A percentile compares a stretch with the other conserved stretches of the same genome.
phyloP scores from a whole-genome alignment of 2,113 vertebrate genomes.

The Coracopsis vasa region DNA sequence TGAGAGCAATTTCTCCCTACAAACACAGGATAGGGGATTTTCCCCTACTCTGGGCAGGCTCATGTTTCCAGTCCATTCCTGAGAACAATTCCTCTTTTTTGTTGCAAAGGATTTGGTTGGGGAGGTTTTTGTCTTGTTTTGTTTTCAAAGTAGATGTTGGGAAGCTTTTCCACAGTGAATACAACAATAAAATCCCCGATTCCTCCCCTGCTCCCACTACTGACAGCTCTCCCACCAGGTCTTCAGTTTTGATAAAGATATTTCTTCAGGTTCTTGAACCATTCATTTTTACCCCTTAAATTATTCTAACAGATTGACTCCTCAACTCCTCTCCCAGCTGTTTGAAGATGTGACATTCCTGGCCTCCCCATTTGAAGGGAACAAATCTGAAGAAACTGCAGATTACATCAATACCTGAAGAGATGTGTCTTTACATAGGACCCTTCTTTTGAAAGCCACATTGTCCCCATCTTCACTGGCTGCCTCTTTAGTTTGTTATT shows the following conservation, averaged over 20 bases:
- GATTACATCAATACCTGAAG: neutral
- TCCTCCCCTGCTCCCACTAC: neutral
- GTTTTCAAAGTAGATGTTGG: neutral
- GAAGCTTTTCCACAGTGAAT: neutral
- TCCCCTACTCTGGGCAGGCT: neutral
- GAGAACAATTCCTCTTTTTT: neutral
- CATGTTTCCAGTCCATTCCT: neutral
- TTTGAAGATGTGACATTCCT: neutral
- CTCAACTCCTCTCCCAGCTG: neutral
- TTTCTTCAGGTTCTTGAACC: neutral
- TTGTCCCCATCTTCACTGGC: neutral
- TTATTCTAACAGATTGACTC: neutral
- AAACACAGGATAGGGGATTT: neutral
- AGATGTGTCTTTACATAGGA: neutral
- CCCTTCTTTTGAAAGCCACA: neutral
- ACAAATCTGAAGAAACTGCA: neutral
- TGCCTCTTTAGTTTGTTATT: neutral
- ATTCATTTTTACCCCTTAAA: neutral
- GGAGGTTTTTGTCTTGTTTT: neutral
- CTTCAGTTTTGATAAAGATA: neutral
- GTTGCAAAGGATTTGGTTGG: neutral
- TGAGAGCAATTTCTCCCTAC: neutral
- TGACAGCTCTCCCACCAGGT: neutral
- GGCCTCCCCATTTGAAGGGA: neutral
- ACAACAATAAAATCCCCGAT: neutral